These are phyloP conservation scores for Phasianus colchicus DNA, from an alignment of 2,113 vertebrate species.

Conservation along the genomic window DNA sequence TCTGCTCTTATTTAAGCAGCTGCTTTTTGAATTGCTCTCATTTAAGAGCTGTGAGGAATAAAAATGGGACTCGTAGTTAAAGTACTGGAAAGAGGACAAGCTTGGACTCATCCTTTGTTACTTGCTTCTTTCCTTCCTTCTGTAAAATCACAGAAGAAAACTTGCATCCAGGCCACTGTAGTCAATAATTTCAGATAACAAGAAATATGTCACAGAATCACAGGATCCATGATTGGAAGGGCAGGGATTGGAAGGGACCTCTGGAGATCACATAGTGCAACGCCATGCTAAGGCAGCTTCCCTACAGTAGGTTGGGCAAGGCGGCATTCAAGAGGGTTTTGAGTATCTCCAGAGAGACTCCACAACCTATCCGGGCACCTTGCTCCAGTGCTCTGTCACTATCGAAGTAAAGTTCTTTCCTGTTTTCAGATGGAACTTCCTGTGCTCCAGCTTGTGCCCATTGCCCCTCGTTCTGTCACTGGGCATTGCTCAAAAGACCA, in stretches of 20 bases:
- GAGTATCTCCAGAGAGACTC: no score
- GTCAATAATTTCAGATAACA: background rate
- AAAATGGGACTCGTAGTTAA: background rate
- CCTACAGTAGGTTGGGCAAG: no score
- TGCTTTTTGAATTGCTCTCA: background rate
- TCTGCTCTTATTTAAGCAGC: background rate
- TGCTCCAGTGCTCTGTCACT: no score
- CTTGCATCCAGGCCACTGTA: background rate
- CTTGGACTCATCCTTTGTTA: background rate
- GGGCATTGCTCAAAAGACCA: no score
- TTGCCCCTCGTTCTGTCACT: no score
- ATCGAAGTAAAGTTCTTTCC: no score
- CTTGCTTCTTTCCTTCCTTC: background rate
- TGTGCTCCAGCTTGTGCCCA: no score
- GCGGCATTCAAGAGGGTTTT: no score
- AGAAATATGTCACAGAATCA: background rate
- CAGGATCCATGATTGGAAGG: background rate
- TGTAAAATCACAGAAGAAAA: background rate
- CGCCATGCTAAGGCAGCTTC: no score
- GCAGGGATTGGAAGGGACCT: background rate
- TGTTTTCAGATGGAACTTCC: no score
- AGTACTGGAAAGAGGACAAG: background rate
- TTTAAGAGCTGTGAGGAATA: background rate
- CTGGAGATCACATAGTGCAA: background rate
- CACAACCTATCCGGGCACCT: no score